These are phyloP conservation scores for Pedicia rivosa DNA, from an alignment of 2,888 invertebrate species.

Conservation along the genomic window DNA sequence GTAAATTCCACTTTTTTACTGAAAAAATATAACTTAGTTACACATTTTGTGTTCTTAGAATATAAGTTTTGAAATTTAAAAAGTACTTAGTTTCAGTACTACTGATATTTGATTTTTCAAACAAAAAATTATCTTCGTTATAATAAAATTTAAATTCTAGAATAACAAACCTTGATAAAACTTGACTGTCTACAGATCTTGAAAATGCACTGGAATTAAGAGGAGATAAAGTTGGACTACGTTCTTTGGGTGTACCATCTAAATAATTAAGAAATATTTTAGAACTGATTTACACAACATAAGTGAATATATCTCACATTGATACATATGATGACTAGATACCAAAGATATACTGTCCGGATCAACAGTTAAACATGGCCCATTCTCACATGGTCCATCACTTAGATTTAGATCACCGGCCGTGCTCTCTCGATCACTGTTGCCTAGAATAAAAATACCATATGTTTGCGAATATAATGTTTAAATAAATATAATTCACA, in stretches of 20 bases:
- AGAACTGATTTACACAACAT: neutral
- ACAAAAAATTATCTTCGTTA: neutral
- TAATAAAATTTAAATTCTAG: neutral
- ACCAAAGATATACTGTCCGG: constrained; percentile 32
- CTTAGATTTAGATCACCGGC: constrained; percentile 63
- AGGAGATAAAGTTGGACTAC: constrained; percentile 70
- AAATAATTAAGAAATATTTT: constrained; percentile 22
- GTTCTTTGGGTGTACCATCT: constrained; percentile 69
- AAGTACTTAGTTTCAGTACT: no score
- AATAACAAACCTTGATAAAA: constrained; percentile 19
- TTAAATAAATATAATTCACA: no score
- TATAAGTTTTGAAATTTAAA: no score
- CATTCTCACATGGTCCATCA: constrained; percentile 41
- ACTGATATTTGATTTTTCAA: neutral
- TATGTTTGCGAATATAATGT: no score
- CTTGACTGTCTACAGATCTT: constrained; percentile 28
- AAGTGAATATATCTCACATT: constrained; percentile 21
- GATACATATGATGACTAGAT: constrained; percentile 32
- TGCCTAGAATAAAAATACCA: no score
- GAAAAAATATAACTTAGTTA: no score
- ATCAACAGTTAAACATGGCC: constrained; percentile 31
- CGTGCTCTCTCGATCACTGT: constrained; percentile 64
- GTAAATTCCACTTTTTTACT: no score
- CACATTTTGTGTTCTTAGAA: no score
- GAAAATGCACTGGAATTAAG: constrained; percentile 60